Conservation (phyloP, 1,140 invertebrate species). For the Rhynchophorus ferrugineus region DNA sequence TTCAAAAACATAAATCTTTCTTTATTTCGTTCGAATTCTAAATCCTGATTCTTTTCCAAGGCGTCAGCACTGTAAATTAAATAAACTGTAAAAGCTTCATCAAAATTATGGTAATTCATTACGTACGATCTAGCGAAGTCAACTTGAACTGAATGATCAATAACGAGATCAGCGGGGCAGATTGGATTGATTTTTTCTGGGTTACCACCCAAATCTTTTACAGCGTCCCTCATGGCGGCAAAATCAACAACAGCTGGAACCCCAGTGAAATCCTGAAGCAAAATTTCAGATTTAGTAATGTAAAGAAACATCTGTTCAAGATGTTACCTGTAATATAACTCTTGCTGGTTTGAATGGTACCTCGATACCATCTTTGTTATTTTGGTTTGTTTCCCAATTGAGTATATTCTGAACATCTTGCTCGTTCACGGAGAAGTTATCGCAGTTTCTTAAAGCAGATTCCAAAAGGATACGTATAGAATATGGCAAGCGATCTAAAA, state of each 20-base stretch:
- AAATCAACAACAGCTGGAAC: constrained; percentile 98
- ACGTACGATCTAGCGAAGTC: constrained; percentile 84
- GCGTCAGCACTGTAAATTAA: constrained; percentile 65
- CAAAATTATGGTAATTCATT: neutral
- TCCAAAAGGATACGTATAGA: constrained; percentile 91
- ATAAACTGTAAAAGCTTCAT: constrained; percentile 1
- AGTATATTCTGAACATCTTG: constrained; percentile 86
- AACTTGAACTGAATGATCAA: constrained; percentile 97
- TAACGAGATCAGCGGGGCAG: constrained; percentile 94
- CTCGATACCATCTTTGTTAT: constrained; percentile 67
- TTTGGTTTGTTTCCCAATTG: constrained; percentile 79
- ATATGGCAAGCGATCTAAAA: constrained; percentile 76
- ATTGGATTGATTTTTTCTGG: constrained; percentile 94
- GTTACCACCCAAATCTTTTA: constrained; percentile 77
- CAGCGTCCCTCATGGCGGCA: constrained; percentile 96
- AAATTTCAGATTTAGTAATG: constrained; percentile 4
- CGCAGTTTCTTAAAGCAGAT: constrained; percentile 92
- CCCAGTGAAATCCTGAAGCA: constrained; percentile 80
- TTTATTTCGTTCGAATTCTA: constrained; percentile 94
- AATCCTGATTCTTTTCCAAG: constrained; percentile 84
- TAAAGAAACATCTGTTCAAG: constrained; percentile 1
- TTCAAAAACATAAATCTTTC: constrained; percentile 95
- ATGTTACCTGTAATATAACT: constrained; percentile 82
- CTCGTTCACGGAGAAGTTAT: constrained; percentile 83
- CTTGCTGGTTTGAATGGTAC: constrained; percentile 92